Conservation (phyloP, 2,888 invertebrate genomes). For the Therioaphis trifolii region DNA sequence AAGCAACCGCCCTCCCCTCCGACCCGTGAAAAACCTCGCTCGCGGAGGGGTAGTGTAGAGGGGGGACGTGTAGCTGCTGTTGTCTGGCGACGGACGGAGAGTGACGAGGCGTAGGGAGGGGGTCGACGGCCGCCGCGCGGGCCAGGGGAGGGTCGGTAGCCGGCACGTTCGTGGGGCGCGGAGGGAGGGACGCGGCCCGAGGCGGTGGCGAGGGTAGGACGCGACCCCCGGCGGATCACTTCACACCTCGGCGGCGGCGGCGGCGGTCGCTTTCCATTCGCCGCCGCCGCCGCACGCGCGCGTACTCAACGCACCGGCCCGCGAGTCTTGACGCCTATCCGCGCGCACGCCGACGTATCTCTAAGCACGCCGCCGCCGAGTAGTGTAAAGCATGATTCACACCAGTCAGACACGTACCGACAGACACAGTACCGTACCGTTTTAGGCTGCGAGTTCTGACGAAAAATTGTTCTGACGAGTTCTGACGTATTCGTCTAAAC, state of each 20-base stretch:
- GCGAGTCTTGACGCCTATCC: not conserved
- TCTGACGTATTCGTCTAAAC: too few relatives aligned
- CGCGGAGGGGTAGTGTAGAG: too few relatives aligned
- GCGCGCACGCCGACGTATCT: too few relatives aligned
- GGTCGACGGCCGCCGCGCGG: not conserved
- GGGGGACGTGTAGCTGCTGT: too few relatives aligned
- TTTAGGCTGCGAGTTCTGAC: too few relatives aligned
- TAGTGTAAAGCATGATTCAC: too few relatives aligned
- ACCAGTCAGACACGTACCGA: too few relatives aligned
- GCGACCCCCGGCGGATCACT: conserved; percentile 40
- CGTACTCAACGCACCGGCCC: not conserved
- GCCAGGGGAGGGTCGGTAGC: not conserved
- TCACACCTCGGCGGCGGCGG: conserved; percentile 44
- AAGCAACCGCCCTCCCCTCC: conserved; percentile 49
- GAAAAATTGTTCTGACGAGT: too few relatives aligned
- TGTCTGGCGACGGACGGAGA: not conserved
- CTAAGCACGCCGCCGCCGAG: not conserved
- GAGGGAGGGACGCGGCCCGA: not conserved
- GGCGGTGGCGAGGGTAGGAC: not conserved
- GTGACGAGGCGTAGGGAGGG: not conserved
- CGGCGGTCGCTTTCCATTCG: conserved; percentile 28
- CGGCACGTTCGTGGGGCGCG: not conserved
- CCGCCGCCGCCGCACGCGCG: not conserved
- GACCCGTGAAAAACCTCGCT: conserved; percentile 21
- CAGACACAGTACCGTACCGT: too few relatives aligned